These are phyloP conservation scores for Fregetta grallaria DNA, from an alignment of 2,113 vertebrate species.

Conservation along the genomic window DNA sequence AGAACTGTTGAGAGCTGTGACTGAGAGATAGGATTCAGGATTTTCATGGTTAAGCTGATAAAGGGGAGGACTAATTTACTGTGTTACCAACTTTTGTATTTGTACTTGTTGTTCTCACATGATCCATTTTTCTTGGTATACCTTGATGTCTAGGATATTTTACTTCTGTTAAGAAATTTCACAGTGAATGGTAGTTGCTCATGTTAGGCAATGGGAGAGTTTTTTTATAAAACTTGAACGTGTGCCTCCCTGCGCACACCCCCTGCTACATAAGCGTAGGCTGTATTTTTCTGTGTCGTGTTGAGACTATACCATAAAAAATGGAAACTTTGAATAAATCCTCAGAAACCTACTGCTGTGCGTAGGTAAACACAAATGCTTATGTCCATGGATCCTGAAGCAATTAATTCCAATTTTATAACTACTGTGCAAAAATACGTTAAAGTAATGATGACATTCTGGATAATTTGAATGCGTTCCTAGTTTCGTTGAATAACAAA, in stretches of 20 bases:
- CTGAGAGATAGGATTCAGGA: neutral
- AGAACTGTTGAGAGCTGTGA: neutral
- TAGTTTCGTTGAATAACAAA: neutral
- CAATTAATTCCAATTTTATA: neutral
- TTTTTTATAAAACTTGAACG: neutral
- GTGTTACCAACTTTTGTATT: neutral
- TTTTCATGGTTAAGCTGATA: neutral
- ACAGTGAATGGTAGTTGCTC: neutral
- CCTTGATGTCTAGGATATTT: neutral
- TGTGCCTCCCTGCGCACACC: neutral
- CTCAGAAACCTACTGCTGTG: neutral
- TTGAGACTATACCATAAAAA: neutral
- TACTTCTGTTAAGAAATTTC: neutral
- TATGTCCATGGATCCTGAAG: neutral
- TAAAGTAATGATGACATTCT: neutral
- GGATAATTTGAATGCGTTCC: neutral
- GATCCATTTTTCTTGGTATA: neutral
- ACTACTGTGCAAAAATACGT: neutral
- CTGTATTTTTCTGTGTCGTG: neutral
- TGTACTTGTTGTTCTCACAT: neutral
- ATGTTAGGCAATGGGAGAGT: neutral
- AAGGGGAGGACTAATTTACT: neutral
- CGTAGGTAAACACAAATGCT: neutral
- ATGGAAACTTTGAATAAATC: neutral
- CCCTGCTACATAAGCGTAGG: neutral